Percentiles rank a stretch among this genome's conserved stretches.
These are phyloP conservation scores for Anableps anableps DNA, from an alignment of 2,797 vertebrate genomes.

Conservation along the genomic window DNA sequence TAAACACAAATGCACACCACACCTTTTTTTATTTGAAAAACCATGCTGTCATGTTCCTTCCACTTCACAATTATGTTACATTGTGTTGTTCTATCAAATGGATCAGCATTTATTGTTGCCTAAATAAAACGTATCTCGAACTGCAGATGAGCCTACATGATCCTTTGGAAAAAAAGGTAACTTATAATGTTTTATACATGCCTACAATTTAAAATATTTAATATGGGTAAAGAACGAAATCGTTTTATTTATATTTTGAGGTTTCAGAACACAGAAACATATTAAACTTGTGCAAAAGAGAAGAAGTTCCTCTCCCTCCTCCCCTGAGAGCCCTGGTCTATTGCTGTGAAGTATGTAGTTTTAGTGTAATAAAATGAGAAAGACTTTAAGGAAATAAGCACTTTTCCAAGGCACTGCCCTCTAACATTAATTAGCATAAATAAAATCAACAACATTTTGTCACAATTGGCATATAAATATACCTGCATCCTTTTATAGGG, in stretches of 20 bases:
- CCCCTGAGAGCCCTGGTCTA: background rate
- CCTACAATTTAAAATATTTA: background rate
- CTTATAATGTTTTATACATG: background rate
- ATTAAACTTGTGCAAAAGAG: background rate
- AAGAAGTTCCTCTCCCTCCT: background rate
- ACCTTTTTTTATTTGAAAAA: background rate
- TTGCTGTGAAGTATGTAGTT: background rate
- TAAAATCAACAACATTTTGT: background rate
- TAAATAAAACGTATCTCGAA: background rate
- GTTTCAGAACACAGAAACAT: background rate
- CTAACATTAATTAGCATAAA: background rate
- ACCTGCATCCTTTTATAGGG: slow-evolving; percentile 97
- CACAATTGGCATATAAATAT: slow-evolving; percentile 29
- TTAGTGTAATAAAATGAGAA: background rate
- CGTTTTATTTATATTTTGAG: background rate
- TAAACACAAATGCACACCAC: background rate
- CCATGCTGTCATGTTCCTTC: background rate
- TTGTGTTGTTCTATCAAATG: background rate
- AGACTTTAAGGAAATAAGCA: background rate
- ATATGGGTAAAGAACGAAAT: background rate
- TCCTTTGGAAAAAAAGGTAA: background rate
- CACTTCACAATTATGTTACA: background rate
- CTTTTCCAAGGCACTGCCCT: background rate
- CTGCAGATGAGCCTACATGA: background rate
- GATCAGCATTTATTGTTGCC: background rate